Percentiles rank a stretch among this genome's conserved stretches.
Evolutionary conservation across 2,888 invertebrate genomes (phyloP).

Genomic region (Drosophila recens): DNA sequence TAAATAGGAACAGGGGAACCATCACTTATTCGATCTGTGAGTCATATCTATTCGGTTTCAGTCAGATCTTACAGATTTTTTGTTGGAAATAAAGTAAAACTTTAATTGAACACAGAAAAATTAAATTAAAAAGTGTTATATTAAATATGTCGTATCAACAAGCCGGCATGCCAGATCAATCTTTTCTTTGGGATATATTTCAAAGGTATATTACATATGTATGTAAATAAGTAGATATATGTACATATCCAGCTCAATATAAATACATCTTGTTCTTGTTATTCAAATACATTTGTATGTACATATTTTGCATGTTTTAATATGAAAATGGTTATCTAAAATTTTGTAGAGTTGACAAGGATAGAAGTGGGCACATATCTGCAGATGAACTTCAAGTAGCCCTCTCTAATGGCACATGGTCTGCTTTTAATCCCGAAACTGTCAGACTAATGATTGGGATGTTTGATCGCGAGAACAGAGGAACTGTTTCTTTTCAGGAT

Average conservation of each 20-base stretch:
- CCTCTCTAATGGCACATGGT: slow-evolving; percentile 98
- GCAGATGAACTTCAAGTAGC: slow-evolving; percentile 96
- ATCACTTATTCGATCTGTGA: background rate
- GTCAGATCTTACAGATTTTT: background rate
- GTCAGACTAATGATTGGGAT: slow-evolving; percentile 92
- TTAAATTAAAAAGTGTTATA: too few relatives aligned
- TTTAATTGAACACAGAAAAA: background rate
- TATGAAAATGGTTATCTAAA: background rate
- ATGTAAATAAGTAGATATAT: background rate
- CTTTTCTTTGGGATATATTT: slow-evolving; percentile 93
- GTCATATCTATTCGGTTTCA: background rate
- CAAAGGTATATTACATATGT: slow-evolving; percentile 83
- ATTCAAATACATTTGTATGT: background rate
- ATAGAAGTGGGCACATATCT: slow-evolving; percentile 94
- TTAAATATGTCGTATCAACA: slow-evolving; percentile 86
- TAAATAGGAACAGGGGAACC: background rate
- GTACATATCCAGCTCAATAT: background rate
- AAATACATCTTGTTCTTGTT: too few relatives aligned
- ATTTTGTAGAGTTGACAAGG: slow-evolving; percentile 90
- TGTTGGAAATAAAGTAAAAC: background rate
- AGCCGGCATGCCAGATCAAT: slow-evolving; percentile 90
- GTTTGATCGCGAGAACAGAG: slow-evolving; percentile 96
- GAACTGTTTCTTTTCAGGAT: slow-evolving; percentile 97
- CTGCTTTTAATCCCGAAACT: slow-evolving; percentile 99
- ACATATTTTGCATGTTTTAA: background rate